These are phyloP conservation scores for Anthophora plumipes DNA, from an alignment of 2,888 invertebrate species.

Conservation along the genomic window DNA sequence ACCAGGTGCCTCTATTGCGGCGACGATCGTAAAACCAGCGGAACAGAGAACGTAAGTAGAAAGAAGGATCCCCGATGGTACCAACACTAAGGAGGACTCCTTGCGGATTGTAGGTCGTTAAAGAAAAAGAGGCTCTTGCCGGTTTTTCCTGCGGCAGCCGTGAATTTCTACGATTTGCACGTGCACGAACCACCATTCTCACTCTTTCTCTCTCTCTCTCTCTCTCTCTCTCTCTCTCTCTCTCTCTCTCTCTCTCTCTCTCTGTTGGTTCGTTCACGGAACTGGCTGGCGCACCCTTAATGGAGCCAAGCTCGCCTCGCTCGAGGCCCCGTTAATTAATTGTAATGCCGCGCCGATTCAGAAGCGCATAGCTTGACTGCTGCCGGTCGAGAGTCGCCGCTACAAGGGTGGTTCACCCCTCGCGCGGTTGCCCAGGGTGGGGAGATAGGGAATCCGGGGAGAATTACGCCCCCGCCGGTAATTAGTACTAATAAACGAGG, in stretches of 20 bases:
- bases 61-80: neutral
- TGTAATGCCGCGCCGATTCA: constrained; percentile 76
- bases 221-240: too few species aligned
- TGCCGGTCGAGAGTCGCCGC: constrained; percentile 63
- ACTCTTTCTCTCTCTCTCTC: too few species aligned
- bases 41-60: neutral
- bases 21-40: constrained; percentile 44
- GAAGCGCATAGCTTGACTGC: constrained; percentile 63
- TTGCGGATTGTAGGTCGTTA: constrained; percentile 28
- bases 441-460: constrained; percentile 50
- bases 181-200: neutral
- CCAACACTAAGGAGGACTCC: neutral
- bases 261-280: constrained; percentile 14
- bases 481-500: constrained; percentile 77
- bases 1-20: constrained; percentile 19
- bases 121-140: constrained; percentile 13
- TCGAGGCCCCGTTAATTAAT: constrained; percentile 75
- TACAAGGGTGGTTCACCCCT: constrained; percentile 55
- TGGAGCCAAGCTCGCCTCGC: constrained; percentile 40
- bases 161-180: constrained; percentile 48
- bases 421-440: constrained; percentile 15
- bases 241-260: constrained; percentile 6
- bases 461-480: constrained; percentile 69
- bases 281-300: constrained; percentile 61
- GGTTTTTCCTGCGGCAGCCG: constrained; percentile 11